Conservation (phyloP, 2,888 invertebrate species). For the Laspeyria flexula region DNA sequence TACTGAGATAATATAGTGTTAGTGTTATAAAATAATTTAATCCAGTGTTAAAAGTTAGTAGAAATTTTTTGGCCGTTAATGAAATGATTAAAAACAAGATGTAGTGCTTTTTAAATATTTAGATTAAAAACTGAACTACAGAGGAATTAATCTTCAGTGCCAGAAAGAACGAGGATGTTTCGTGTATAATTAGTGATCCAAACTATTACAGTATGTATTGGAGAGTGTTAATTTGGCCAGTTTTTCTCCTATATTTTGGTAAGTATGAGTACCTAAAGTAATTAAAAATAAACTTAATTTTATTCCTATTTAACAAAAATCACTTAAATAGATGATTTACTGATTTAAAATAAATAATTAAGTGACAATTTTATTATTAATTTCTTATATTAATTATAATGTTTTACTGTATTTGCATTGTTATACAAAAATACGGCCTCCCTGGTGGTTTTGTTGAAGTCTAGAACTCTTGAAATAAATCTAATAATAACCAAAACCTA, state of each 20-base stretch:
- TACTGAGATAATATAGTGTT: constrained; percentile 6
- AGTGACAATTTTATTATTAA: too few species aligned
- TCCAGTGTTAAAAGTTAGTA: neutral
- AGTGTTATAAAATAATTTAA: neutral
- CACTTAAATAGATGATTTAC: too few species aligned
- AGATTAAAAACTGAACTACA: neutral
- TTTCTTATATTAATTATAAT: too few species aligned
- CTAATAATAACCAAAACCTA: too few species aligned
- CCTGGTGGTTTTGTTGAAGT: too few species aligned
- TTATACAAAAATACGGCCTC: too few species aligned
- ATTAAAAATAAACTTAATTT: neutral
- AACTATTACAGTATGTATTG: constrained; percentile 45
- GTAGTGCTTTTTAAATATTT: constrained; percentile 10
- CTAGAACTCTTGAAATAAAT: too few species aligned
- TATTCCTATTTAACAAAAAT: too few species aligned
- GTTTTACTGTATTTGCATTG: too few species aligned
- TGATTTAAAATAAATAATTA: too few species aligned
- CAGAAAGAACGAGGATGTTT: constrained; percentile 11
- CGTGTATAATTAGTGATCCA: constrained; percentile 20
- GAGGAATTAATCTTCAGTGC: constrained; percentile 3
- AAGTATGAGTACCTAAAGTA: constrained; percentile 25
- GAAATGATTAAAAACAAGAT: constrained; percentile 11
- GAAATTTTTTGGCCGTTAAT: constrained; percentile 1
- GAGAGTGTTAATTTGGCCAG: constrained; percentile 46
- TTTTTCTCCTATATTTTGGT: constrained; percentile 53